Conservation (phyloP, 2,797 vertebrate genomes). For the Etheostoma nigrum region DNA sequence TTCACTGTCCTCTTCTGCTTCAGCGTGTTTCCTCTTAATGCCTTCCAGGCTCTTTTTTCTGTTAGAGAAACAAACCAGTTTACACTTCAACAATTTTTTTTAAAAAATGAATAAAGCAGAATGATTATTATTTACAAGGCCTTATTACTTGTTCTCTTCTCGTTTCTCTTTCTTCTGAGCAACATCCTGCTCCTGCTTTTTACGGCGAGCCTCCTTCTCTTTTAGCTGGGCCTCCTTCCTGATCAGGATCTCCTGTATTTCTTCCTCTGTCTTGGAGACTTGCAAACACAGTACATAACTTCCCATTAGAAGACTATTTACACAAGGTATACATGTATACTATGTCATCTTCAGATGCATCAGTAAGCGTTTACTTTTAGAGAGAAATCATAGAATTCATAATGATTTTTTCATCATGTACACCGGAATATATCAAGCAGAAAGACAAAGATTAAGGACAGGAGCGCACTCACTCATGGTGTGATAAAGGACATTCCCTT, state of each 20-base stretch:
- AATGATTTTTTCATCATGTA: slow-evolving; percentile 65
- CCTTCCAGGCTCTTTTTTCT: slow-evolving; percentile 91
- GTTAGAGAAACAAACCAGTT: rapidly evolving
- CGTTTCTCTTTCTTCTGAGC: slow-evolving; percentile 81
- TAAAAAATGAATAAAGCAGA: neutral
- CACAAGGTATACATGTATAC: neutral
- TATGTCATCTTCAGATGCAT: slow-evolving; percentile 36
- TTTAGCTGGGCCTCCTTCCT: slow-evolving; percentile 87
- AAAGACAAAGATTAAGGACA: neutral
- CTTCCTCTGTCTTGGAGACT: slow-evolving; percentile 87
- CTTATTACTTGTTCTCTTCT: slow-evolving; percentile 85
- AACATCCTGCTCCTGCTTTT: slow-evolving; percentile 87
- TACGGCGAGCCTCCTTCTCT: slow-evolving; percentile 83
- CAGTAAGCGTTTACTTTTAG: slow-evolving; percentile 84
- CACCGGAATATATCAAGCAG: slow-evolving; percentile 28
- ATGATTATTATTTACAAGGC: neutral
- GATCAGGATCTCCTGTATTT: slow-evolving; percentile 87
- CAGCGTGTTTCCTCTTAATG: slow-evolving; percentile 83
- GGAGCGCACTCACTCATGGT: slow-evolving; percentile 82
- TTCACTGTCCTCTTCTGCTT: slow-evolving; percentile 83
- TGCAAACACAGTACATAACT: slow-evolving; percentile 22
- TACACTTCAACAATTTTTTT: neutral
- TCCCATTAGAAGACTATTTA: neutral
- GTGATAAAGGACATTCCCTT: slow-evolving; percentile 91
- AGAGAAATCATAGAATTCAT: slow-evolving; percentile 78